These are phyloP conservation scores for Noctua fimbriata DNA, from an alignment of 2,888 invertebrate species.

Conservation along the genomic window DNA sequence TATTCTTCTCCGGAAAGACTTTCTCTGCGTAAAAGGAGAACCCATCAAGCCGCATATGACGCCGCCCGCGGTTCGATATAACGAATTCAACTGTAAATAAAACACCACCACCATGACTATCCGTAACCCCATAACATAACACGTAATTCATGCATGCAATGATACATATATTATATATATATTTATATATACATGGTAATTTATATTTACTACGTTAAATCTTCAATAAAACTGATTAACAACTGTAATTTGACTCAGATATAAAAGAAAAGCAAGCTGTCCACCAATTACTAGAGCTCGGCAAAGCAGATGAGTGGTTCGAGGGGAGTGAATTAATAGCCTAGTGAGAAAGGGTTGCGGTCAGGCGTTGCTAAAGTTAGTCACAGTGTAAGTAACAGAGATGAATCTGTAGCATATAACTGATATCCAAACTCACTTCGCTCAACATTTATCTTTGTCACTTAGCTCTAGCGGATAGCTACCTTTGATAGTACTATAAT, in stretches of 20 bases:
- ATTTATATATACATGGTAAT: background rate
- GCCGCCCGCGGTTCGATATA: conserved; percentile 88
- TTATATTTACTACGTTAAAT: background rate
- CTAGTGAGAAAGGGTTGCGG: background rate
- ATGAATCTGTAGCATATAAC: background rate
- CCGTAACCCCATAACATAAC: conserved; percentile 57
- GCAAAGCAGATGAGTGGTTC: background rate
- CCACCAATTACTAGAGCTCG: conserved; percentile 23
- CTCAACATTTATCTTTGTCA: background rate
- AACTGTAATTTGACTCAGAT: background rate
- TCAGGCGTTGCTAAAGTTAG: background rate
- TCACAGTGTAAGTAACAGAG: background rate
- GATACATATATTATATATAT: background rate
- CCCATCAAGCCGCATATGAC: conserved; percentile 88
- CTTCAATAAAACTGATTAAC: conserved; percentile 1
- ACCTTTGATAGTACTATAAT: background rate
- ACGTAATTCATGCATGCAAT: conserved; percentile 25
- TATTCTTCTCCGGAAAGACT: conserved; percentile 88
- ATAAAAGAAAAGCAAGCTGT: background rate
- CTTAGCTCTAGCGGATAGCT: background rate
- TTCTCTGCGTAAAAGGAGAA: conserved; percentile 90
- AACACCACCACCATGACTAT: conserved; percentile 78
- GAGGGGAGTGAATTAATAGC: background rate
- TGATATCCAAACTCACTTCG: background rate
- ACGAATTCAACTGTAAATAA: conserved; percentile 90